phyloP scores from a whole-genome alignment of 2,888 invertebrate genomes.

The Neocrepidodera transversa region DNA sequence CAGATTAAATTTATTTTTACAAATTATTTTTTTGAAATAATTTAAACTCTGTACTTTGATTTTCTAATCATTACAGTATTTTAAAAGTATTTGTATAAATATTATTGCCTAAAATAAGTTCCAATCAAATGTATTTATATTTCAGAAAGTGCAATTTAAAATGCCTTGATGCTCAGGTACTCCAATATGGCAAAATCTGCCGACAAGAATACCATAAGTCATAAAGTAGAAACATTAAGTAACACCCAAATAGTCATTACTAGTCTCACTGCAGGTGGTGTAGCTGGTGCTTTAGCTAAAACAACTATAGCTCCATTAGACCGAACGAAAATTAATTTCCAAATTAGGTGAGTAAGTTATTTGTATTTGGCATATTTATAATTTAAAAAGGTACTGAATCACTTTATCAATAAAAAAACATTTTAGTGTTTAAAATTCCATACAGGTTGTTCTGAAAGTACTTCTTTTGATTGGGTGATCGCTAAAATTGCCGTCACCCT shows the following conservation, averaged over 20 bases:
- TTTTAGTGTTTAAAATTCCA: background rate
- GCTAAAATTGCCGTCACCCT: no score
- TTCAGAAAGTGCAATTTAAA: conserved; percentile 16
- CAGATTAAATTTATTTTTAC: no score
- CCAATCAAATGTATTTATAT: background rate
- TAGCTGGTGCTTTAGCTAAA: conserved; percentile 95
- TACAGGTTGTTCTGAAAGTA: no score
- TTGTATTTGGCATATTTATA: background rate
- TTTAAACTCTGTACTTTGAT: conserved; percentile 15
- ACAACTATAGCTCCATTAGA: conserved; percentile 97
- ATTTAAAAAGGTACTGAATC: background rate
- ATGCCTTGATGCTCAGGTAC: conserved; percentile 43
- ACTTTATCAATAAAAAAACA: background rate
- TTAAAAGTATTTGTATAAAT: background rate
- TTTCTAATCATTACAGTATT: background rate
- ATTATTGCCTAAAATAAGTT: no score
- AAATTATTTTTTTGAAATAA: background rate
- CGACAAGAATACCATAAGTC: conserved; percentile 40
- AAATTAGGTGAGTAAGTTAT: conserved; percentile 76
- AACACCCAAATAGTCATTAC: conserved; percentile 74
- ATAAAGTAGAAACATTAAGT: conserved; percentile 50
- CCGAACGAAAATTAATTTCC: conserved; percentile 98
- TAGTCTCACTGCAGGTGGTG: conserved; percentile 88
- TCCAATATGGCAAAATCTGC: conserved; percentile 47
- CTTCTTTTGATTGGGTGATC: no score